These are phyloP conservation scores for Ageneiosus marmoratus DNA, from an alignment of 2,113 vertebrate species.

Conservation along the genomic window DNA sequence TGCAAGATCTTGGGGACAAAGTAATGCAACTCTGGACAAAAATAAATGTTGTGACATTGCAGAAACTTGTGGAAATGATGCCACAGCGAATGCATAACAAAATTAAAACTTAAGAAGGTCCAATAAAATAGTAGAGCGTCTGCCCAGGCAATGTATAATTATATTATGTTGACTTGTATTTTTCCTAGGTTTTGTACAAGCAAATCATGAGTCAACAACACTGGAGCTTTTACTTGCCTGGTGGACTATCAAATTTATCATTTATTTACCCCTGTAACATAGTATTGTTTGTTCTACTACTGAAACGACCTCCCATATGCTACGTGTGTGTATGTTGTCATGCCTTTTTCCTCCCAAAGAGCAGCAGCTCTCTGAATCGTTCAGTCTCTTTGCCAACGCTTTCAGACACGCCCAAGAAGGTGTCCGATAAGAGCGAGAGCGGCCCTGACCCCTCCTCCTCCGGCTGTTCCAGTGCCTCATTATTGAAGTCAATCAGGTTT, in stretches of 20 bases:
- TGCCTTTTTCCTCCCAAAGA: slow-evolving; percentile 95
- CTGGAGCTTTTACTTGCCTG: not conserved
- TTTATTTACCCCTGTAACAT: not conserved
- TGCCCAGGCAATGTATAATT: too few relatives aligned
- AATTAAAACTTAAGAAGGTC: too few relatives aligned
- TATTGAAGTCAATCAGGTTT: slow-evolving; percentile 95
- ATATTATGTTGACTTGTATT: not conserved
- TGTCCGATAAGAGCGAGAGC: slow-evolving; percentile 87
- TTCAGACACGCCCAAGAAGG: slow-evolving; percentile 72
- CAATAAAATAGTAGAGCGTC: too few relatives aligned
- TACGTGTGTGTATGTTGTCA: not conserved
- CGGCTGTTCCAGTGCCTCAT: slow-evolving; percentile 82
- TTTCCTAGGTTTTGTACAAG: not conserved
- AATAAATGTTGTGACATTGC: too few relatives aligned
- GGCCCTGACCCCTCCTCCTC: slow-evolving; percentile 89
- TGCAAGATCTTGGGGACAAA: too few relatives aligned
- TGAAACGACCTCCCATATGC: not conserved
- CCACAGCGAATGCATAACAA: too few relatives aligned
- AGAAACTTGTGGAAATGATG: too few relatives aligned
- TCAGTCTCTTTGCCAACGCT: slow-evolving; percentile 87
- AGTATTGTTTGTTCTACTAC: not conserved
- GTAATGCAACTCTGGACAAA: too few relatives aligned
- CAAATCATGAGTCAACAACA: not conserved
- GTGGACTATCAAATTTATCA: not conserved
- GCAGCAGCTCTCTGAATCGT: slow-evolving; percentile 90